Base-by-base conservation (phyloP, 2,797 vertebrate species). In the Tenualosa ilisha region DNA sequence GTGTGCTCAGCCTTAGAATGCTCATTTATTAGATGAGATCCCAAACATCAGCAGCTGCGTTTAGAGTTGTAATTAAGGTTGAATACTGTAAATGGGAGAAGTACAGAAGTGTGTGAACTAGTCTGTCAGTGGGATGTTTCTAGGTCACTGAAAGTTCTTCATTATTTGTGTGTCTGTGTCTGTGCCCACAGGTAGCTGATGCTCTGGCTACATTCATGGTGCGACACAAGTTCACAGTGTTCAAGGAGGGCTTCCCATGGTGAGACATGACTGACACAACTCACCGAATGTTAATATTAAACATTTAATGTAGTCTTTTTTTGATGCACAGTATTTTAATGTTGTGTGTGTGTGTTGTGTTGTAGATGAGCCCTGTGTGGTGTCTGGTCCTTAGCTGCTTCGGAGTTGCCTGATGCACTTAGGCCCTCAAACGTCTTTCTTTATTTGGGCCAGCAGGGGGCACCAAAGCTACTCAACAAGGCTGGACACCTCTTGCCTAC, bases 171-270 rank as follows among this genome's bases (percentile, higher is more conserved):
- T 40, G 46, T 3, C 20, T 0, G 81, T 40, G 46, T 3, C 20
- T 86, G n/a, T 82, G 59, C 88, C 88, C 61, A 54, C 90, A 99
- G 98, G 98, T 99, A 91, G 97, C 98, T 88, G 98, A 99, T 91
- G 98, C 98, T 87, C 92, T 99, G 86, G 97, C 98, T 2, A 96
- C 97, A 49, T 99, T 99, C 93, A 96, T 99, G 97, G 97, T 99
- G 88, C 97, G 98, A 87, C 97, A 99, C 94, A 97, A 97, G 94
- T 98, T 99, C 95, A 97, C 98, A 86, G 98, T 99, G 90, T 96
- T 98, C 91, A 96, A 98, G 11, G 97, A 98, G 87, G 97, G 96
- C 94, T 99, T 96, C 91, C 96, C 98, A 90, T 98, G 97, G 98
- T 99, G 92, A 97, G 97, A 46, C 46, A 46, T 46, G 46, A 46